Evolutionary conservation across 1,140 invertebrate genomes (phyloP), one percentile per base, ranked within the genome.

Genomic region (Drosophila elegans): DNA sequence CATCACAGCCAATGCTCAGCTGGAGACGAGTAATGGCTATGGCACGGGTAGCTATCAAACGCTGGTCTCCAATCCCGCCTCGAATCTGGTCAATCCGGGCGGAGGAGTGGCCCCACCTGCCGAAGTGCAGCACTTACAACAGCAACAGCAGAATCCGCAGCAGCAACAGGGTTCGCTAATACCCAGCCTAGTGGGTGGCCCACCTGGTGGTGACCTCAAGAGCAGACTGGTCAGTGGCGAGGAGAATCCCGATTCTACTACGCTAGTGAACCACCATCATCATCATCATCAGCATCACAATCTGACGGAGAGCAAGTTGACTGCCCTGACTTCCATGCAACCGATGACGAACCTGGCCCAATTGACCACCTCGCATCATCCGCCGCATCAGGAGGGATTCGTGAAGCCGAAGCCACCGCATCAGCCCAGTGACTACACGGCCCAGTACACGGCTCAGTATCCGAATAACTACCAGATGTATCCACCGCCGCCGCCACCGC

Each of bases 391-490:
- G 81, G 91, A 92, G 66, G 92, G 90, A 27, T 92, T 92, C 57
- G 90, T 92, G 6, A 92, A 92, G 72, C 92, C 92, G 42, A 92
- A 92, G 67, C 91, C 91, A 29, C 91, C 91, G 1, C 16, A 21
- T 21, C 16, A 21, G 52, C 91, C 91, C 25, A 88, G 90, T 52
- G 91, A 92, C 16, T 92, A 92, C 13, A 68, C 64, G 36, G 64
- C 64, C 57, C 91, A 92, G 64, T 92, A 92, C 41, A 73, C 84
- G 44, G 66, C 75, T 3, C 91, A 92, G 68, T 92, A 92, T 46
- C 91, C 91, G 1, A 92, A 92, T 60, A 92, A 92, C 77, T 92
- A 92, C 62, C 91, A 92, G 78, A 92, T 92, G 90, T 92, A 92
- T 60, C 91, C 91, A 61, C 90, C 90, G 5, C 84, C 89, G 1